Evolutionary conservation across 2,113 vertebrate genomes (phyloP).

Genomic region (Mesocricetus auratus): DNA sequence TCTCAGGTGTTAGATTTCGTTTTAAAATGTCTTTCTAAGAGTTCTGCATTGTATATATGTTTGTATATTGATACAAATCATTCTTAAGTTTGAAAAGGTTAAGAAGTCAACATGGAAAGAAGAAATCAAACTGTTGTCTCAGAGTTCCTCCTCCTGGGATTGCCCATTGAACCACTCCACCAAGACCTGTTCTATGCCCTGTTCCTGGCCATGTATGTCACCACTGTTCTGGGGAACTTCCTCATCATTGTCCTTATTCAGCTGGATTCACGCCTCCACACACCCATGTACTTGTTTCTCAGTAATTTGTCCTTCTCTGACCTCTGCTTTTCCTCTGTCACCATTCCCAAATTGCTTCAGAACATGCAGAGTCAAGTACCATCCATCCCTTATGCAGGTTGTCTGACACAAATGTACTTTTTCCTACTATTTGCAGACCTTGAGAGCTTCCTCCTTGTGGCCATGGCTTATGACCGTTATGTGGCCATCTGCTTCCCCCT

Average conservation of each 20-base stretch:
- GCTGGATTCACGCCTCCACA: conserved; percentile 62
- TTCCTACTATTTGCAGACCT: conserved; percentile 19
- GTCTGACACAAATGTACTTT: conserved; percentile 40
- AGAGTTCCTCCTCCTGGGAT: background rate
- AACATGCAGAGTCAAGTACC: background rate
- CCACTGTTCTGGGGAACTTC: conserved; percentile 60
- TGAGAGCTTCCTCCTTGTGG: background rate
- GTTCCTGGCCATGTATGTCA: conserved; percentile 73
- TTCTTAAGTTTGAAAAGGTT: conserved; percentile 17
- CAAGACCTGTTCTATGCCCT: conserved; percentile 46
- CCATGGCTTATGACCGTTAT: background rate
- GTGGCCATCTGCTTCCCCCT: conserved; percentile 36
- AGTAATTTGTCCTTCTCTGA: conserved; percentile 41
- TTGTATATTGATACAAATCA: background rate
- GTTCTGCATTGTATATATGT: background rate
- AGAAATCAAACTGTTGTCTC: background rate
- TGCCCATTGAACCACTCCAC: conserved; percentile 35
- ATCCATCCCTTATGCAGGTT: background rate
- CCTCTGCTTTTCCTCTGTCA: conserved; percentile 32
- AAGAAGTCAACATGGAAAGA: conserved; percentile 10
- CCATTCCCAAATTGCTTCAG: conserved; percentile 8
- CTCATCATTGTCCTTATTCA: conserved; percentile 50
- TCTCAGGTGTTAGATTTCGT: background rate
- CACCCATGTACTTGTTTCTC: conserved; percentile 11
- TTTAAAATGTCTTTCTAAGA: background rate